phyloP scores from a whole-genome alignment of 1,140 invertebrate genomes.

The Caerostris darwini region DNA sequence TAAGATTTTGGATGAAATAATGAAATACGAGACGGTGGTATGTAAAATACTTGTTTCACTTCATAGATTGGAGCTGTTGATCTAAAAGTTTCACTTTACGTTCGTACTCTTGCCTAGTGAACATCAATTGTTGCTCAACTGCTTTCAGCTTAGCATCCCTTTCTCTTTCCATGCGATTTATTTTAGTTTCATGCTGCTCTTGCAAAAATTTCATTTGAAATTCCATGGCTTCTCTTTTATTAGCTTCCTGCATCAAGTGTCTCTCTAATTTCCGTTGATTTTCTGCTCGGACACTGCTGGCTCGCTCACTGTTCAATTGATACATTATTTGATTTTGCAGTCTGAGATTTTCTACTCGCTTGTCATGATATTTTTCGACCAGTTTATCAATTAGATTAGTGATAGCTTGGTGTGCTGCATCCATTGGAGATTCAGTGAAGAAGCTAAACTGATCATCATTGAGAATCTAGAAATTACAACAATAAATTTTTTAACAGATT shows the following conservation, averaged over 20 bases:
- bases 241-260: background rate
- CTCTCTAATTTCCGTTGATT: constrained; percentile 48
- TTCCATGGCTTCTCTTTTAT: constrained; percentile 32
- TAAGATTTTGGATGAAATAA: background rate
- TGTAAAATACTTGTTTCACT: constrained; percentile 32
- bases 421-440: constrained; percentile 71
- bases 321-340: constrained; percentile 39
- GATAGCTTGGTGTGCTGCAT: constrained; percentile 64
- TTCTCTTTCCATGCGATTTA: constrained; percentile 66
- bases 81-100: constrained; percentile 71
- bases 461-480: constrained; percentile 17
- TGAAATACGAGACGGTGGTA: background rate
- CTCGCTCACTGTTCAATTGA: constrained; percentile 10
- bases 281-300: constrained; percentile 11
- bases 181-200: constrained; percentile 52
- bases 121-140: constrained; percentile 68
- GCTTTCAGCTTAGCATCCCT: constrained; percentile 61
- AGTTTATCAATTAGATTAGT: constrained; percentile 72
- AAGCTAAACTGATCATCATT: constrained; percentile 65
- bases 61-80: constrained; percentile 66
- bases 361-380: constrained; percentile 75
- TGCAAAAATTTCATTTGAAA: constrained; percentile 45
- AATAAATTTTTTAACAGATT: background rate
- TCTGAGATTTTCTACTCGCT: constrained; percentile 67
- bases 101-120: constrained; percentile 74